Evolutionary conservation across 2,113 vertebrate genomes (phyloP).

Genomic region (Callipepla squamata): DNA sequence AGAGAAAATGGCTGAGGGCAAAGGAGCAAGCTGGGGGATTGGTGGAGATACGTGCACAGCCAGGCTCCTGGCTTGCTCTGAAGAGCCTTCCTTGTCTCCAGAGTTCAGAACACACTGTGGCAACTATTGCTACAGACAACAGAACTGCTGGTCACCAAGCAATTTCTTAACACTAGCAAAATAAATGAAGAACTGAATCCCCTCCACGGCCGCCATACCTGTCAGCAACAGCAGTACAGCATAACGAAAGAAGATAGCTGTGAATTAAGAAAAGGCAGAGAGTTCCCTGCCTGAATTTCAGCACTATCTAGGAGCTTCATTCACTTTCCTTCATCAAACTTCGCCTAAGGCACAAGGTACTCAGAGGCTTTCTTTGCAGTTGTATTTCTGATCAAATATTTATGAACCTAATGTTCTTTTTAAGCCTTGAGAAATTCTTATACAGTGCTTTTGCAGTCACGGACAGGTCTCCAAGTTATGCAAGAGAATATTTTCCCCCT

Average conservation of each 20-base stretch:
- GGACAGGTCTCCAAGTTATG: background rate
- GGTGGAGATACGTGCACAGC: background rate
- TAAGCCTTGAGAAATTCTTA: background rate
- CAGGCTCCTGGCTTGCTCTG: background rate
- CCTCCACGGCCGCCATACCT: background rate
- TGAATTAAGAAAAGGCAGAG: background rate
- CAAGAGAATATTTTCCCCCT: background rate
- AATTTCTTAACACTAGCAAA: background rate
- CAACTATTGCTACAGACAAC: background rate
- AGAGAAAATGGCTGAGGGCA: background rate
- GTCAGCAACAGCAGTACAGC: accelerated
- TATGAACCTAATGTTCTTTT: background rate
- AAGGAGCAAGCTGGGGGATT: background rate
- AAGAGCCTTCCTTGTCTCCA: background rate
- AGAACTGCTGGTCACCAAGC: background rate
- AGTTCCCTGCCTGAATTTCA: background rate
- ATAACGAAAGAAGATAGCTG: background rate
- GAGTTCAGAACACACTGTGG: background rate
- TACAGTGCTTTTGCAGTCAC: background rate
- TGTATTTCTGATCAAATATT: constrained; percentile 18
- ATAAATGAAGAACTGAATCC: background rate
- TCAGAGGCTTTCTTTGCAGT: background rate
- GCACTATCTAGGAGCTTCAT: background rate
- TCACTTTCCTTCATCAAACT: background rate
- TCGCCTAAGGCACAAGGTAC: background rate